Conservation (phyloP, 1,140 invertebrate species). For the Spodoptera litura region DNA sequence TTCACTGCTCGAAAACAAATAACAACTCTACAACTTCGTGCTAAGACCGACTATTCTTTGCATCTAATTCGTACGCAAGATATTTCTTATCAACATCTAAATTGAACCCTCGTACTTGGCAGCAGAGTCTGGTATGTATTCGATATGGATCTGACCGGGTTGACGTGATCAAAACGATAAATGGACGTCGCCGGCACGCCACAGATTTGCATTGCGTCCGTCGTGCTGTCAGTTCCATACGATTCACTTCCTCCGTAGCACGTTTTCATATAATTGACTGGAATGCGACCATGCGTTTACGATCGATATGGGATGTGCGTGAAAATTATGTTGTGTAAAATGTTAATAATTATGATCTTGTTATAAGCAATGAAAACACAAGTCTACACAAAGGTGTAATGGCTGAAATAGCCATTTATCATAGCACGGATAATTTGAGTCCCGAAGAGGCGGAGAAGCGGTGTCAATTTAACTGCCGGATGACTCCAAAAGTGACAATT, state of each 20-base stretch:
- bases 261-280: constrained; percentile 64
- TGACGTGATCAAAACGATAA: constrained; percentile 62
- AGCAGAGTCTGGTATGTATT: constrained; percentile 64
- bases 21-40: constrained; percentile 54
- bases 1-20: constrained; percentile 46
- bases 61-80: constrained; percentile 37
- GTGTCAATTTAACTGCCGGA: constrained; percentile 59
- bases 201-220: constrained; percentile 78
- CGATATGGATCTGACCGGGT: constrained; percentile 51
- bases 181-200: constrained; percentile 65
- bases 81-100: constrained; percentile 61
- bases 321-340: constrained; percentile 10
- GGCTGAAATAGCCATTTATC: constrained; percentile 40
- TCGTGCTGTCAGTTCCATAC: constrained; percentile 70
- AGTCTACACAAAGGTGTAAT: constrained; percentile 1
- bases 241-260: constrained; percentile 67
- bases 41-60: constrained; percentile 59
- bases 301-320: constrained; percentile 52
- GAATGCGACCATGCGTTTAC: constrained; percentile 61
- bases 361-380: constrained; percentile 4
- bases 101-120: constrained; percentile 64
- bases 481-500: constrained; percentile 59
- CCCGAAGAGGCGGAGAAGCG: constrained; percentile 44
- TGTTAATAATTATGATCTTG: constrained; percentile 2
- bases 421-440: constrained; percentile 39